These are phyloP conservation scores for Palloptera scutellata DNA, from an alignment of 2,888 invertebrate species.

Conservation along the genomic window DNA sequence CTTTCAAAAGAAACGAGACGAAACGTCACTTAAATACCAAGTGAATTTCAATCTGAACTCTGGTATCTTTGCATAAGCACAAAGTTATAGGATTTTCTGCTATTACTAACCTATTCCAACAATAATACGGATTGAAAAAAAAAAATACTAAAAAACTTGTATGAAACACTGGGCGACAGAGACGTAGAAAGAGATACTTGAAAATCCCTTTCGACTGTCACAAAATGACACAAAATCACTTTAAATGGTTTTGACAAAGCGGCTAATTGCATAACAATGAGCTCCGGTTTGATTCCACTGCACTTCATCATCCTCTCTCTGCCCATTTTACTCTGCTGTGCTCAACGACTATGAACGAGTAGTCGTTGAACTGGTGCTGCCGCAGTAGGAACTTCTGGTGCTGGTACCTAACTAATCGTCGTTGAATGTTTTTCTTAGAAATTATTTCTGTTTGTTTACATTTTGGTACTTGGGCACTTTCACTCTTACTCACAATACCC, in stretches of 20 bases:
- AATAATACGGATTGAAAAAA: slow-evolving; percentile 3
- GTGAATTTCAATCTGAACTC: slow-evolving; percentile 13
- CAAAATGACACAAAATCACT: slow-evolving; percentile 28
- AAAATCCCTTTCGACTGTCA: slow-evolving; percentile 11
- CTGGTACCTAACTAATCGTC: not conserved
- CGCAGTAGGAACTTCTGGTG: not conserved
- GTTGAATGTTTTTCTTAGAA: slow-evolving; percentile 4
- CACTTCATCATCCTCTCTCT: not conserved
- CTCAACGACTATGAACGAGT: not conserved
- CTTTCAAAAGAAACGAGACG: too few relatives aligned
- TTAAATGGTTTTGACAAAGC: slow-evolving; percentile 30
- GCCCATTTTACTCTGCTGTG: not conserved
- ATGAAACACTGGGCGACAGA: too few relatives aligned
- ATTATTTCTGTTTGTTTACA: slow-evolving; percentile 13
- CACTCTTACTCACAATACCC: too few relatives aligned
- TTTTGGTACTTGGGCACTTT: not conserved
- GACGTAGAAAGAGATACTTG: not conserved
- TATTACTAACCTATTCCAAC: not conserved
- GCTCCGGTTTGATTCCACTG: not conserved
- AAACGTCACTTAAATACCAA: not conserved
- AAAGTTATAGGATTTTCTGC: not conserved
- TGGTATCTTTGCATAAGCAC: not conserved
- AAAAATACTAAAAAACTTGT: not conserved
- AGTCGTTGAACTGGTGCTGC: not conserved
- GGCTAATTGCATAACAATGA: slow-evolving; percentile 38